Base-by-base conservation (phyloP, 1,140 invertebrate genomes). In the Platyscapa corneri region DNA sequence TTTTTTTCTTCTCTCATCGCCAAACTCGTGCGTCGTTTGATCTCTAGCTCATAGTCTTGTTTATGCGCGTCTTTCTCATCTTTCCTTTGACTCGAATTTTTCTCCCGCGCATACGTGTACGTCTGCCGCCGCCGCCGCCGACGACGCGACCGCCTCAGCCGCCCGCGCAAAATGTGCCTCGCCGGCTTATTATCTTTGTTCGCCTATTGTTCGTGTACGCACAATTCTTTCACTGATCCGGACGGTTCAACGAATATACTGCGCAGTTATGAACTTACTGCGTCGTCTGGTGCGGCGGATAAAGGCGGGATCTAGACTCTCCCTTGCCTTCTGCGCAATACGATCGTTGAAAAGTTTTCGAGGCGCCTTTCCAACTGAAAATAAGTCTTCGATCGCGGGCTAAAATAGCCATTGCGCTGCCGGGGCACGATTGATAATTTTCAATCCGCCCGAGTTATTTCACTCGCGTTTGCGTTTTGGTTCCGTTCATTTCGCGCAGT, bases 151-250 rank as follows among this genome's bases (percentile, higher is more conserved):
- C 42, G 42, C 42, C 42, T 20, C 53, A 56, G 23, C 20, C 37
- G 70, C 70, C 70, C 37, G 42, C 37, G 39, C 37, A n/a, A 42
- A 74, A 74, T 42, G 39, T 27, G 56, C 56, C 56, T 34, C 37
- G 70, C 23, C 70, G 70, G 27, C 37, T 74, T 74, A 42, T 42
- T 74, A 70, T 74, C 27, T 74, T 74, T 42, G 70, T 74, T 74
- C 37, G 42, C 42, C 37, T 74, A 74, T 74, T 74, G 34, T 42
- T 74, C 70, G 39, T 20, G 37, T 74, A 74, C 27, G 23, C 70
- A 74, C 37, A 42, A 42, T 74, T 74, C 70, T 23, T 74, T 42
- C 37, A 18, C 37, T 32, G 39, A 74, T 74, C 70, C 37, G 23
- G 56, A 60, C 56, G 56, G 56, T 60, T 5, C 23, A 27, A 42